Evolutionary conservation across 2,113 vertebrate genomes (phyloP), one percentile per base, ranked within the genome.

Genomic region (Zosterops japonicus): DNA sequence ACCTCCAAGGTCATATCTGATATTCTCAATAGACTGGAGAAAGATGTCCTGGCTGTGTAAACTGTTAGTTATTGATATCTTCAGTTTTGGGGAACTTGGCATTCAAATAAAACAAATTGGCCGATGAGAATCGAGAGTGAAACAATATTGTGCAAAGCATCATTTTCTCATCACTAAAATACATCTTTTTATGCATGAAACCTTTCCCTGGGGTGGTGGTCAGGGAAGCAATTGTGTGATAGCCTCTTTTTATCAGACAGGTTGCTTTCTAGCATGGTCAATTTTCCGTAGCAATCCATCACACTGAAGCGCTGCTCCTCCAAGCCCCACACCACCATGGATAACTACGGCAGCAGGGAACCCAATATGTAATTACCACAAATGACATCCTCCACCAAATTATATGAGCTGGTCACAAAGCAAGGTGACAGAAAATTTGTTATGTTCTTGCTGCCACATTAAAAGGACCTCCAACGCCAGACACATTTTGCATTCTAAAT

Each of bases 271-370:
- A 78, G 55, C 52, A 1, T 55, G 82, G 89, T 49, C 65, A 90
- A 68, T 95, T 93, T 93, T 96, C 64, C 23, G 3, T 16, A 78
- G 49, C 90, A 87, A 86, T 96, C 91, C 83, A 88, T 97, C 80
- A 92, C 55, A 49, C 12, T 87, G 85, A 80, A 96, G 64, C 50
- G 9, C 75, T 50, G 75, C 57, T 93, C 70, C 90, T 91, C 41
- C n/a, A 56, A 92, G 93, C 89, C 64, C 70, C 53, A 28, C 75
- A 68, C 8, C 75, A 72, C 70, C 25, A 6, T 10, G 50, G 59
- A 89, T 91, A 93, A 55, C 75, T 52, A 27, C 63, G 71, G 77
- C 93, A 95, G 91, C 85, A 90, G 93, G 93, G 52, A 96, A 67
- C 80, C 36, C 75, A 36, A 31, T 72, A 65, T 82, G 72, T 88